Evolutionary conservation across 35 echinoderm and acorn worm species (phyloP).

Genomic region (Acanthaster planci): DNA sequence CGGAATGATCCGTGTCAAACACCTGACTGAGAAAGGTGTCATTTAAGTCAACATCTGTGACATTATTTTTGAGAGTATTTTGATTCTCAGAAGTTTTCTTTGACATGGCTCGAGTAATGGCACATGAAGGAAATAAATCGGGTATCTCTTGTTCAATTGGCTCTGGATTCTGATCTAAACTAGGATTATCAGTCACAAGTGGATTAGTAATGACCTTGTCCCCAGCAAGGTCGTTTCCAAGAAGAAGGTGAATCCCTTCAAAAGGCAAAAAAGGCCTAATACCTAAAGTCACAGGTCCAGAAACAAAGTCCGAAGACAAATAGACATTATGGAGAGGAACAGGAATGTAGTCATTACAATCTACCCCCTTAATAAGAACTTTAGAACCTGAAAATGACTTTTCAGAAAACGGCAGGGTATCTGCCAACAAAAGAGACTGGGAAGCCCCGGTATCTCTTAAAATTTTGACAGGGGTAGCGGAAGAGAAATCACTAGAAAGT

Average conservation of each 20-base stretch:
- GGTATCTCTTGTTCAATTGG: neutral
- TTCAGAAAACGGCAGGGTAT: neutral
- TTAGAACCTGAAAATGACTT: neutral
- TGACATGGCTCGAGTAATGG: neutral
- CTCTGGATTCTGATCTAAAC: neutral
- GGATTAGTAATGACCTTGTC: neutral
- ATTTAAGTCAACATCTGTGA: neutral
- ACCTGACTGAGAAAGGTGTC: neutral
- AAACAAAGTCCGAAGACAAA: neutral
- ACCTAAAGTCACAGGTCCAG: neutral
- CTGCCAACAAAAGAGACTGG: neutral
- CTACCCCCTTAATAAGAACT: neutral
- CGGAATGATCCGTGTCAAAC: neutral
- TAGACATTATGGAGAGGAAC: neutral
- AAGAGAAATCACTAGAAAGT: neutral
- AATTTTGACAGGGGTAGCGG: neutral
- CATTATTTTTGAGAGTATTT: neutral
- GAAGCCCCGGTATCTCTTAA: neutral
- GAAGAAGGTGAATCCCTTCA: neutral
- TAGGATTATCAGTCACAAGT: neutral
- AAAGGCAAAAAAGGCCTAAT: constrained; percentile 20
- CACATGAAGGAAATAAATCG: neutral
- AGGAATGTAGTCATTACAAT: neutral
- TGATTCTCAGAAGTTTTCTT: neutral
- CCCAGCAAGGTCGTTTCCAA: neutral